Conservation (phyloP, 2,797 vertebrate species). For the Chaetophractus vellerosus region DNA sequence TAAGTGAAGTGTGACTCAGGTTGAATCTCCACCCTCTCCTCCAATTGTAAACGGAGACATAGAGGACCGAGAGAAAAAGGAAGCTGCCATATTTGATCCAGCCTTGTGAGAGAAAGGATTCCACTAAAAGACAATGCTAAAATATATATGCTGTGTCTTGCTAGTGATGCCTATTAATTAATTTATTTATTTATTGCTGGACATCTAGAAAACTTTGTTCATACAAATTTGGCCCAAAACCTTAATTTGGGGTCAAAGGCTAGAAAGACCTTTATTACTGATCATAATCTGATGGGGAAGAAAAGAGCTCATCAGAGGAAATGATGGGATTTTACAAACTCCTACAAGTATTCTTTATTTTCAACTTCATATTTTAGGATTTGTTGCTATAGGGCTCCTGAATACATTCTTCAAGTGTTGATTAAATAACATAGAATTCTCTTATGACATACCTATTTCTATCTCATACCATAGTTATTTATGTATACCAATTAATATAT, state of each 20-base stretch:
- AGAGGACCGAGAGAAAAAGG: too few species aligned
- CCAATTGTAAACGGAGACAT: too few species aligned
- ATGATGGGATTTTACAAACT: too few species aligned
- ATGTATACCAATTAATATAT: neutral
- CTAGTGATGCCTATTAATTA: accelerated
- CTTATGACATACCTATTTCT: neutral
- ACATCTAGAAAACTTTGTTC: neutral
- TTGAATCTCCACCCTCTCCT: too few species aligned
- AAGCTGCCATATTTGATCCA: too few species aligned
- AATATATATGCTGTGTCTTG: neutral
- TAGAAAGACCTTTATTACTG: neutral
- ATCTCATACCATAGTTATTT: neutral
- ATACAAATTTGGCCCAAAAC: neutral
- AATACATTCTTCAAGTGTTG: neutral
- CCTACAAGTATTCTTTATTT: neutral
- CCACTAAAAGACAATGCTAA: neutral
- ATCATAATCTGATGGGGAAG: neutral
- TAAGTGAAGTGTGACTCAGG: too few species aligned
- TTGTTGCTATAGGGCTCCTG: neutral
- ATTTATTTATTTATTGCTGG: neutral
- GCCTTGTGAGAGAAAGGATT: too few species aligned
- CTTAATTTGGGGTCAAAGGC: neutral
- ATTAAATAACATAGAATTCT: neutral
- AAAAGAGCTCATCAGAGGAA: neutral
- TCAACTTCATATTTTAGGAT: neutral